A percentile compares a stretch with the other conserved stretches of the same genome.
phyloP scores from a whole-genome alignment of 2,797 vertebrate genomes.

The Diplodus sargus region DNA sequence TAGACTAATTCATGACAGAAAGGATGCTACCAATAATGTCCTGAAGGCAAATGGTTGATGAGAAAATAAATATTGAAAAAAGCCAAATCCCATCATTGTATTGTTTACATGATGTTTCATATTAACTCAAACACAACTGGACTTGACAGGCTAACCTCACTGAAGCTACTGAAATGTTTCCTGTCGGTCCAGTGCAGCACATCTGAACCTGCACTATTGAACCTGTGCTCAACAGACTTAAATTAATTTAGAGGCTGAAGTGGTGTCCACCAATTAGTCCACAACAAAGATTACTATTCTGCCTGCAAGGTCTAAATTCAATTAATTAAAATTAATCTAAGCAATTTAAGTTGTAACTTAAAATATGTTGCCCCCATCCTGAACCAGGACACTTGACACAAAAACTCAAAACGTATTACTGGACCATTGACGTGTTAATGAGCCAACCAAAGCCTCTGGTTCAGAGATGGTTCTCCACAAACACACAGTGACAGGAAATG shows the following conservation, averaged over 20 bases:
- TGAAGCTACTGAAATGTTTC: background rate
- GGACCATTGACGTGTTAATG: background rate
- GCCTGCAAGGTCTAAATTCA: background rate
- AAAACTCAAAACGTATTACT: background rate
- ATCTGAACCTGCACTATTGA: background rate
- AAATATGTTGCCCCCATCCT: background rate
- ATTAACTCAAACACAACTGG: background rate
- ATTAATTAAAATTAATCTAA: background rate
- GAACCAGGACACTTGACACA: too few relatives aligned
- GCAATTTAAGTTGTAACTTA: background rate
- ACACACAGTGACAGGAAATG: constrained; percentile 49
- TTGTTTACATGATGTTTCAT: background rate
- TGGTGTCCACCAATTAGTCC: background rate
- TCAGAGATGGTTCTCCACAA: constrained; percentile 1
- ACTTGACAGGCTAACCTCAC: background rate
- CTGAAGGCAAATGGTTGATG: too few relatives aligned
- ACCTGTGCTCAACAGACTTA: background rate
- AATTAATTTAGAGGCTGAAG: background rate
- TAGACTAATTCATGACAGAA: too few relatives aligned
- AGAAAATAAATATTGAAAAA: too few relatives aligned
- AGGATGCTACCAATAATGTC: too few relatives aligned
- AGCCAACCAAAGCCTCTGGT: background rate
- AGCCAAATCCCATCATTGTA: too few relatives aligned
- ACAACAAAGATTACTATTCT: background rate
- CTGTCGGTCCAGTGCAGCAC: background rate